Evolutionary conservation across 2,113 vertebrate species (phyloP).

Genomic region (Strigops habroptila): DNA sequence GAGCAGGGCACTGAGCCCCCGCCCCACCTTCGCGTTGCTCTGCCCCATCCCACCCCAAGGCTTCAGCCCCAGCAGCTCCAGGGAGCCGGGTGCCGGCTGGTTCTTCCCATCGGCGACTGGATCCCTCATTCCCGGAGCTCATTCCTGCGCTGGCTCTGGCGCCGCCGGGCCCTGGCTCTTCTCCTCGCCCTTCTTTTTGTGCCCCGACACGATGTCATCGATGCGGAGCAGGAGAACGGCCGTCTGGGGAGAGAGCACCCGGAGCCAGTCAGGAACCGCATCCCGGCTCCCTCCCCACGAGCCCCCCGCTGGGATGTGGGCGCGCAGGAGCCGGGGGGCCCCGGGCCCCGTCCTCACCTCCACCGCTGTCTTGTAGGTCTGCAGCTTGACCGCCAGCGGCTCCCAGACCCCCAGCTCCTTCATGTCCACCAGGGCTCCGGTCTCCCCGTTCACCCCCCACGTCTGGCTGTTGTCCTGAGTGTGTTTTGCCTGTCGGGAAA

Average conservation of each 20-base stretch:
- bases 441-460: conserved; percentile 94
- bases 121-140: not conserved
- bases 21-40: too few relatives aligned
- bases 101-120: not conserved
- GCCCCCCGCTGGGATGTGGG: too few relatives aligned
- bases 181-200: conserved; percentile 91
- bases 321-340: too few relatives aligned
- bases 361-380: conserved; percentile 93
- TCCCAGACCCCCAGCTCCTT: conserved; percentile 89
- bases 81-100: too few relatives aligned
- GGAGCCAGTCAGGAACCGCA: not conserved
- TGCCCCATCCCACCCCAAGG: too few relatives aligned
- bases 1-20: too few relatives aligned
- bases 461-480: conserved; percentile 82
- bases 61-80: too few relatives aligned
- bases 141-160: conserved; percentile 69
- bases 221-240: conserved; percentile 94
- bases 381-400: conserved; percentile 91
- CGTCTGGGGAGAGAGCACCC: conserved; percentile 72
- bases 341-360: conserved; percentile 78
- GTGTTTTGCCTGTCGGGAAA: conserved; percentile 86
- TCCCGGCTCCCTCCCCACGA: not conserved
- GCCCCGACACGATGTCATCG: conserved; percentile 94
- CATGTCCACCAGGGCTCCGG: conserved; percentile 85
- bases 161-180: conserved; percentile 41